Percentiles rank a stretch among this genome's conserved stretches.
Evolutionary conservation across 2,113 vertebrate species (phyloP).

Genomic region (Pantherophis guttatus): DNA sequence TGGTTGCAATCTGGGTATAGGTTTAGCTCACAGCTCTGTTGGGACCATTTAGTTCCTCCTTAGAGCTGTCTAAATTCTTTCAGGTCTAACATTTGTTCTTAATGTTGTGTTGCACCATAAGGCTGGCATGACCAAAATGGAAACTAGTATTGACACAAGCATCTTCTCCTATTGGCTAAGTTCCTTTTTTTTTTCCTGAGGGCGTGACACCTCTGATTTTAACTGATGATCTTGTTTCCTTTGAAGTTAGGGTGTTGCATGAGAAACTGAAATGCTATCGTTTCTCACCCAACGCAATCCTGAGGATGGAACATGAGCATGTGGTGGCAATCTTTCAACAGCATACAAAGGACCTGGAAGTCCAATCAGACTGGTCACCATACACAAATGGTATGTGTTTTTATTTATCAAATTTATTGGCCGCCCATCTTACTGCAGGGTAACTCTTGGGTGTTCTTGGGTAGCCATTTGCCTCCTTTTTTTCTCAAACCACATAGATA

Average conservation of each 20-base stretch:
- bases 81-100: neutral
- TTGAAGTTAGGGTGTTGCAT: neutral
- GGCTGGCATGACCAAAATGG: neutral
- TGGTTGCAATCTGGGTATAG: neutral
- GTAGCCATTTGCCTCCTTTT: neutral
- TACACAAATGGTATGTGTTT: neutral
- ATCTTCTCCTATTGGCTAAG: neutral
- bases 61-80: neutral
- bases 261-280: neutral
- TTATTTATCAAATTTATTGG: neutral
- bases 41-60: neutral
- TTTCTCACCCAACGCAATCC: neutral
- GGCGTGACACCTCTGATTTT: neutral
- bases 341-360: neutral
- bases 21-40: neutral
- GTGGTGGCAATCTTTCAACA: neutral
- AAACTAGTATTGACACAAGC: neutral
- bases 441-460: neutral
- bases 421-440: neutral
- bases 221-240: neutral
- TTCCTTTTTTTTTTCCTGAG: neutral
- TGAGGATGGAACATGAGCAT: neutral
- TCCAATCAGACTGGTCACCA: neutral
- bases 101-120: neutral
- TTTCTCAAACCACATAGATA: neutral